A percentile compares a stretch with the other conserved stretches of the same genome.
These are phyloP conservation scores for Eupithecia pulchellata DNA, from an alignment of 2,888 invertebrate species.

Conservation along the genomic window DNA sequence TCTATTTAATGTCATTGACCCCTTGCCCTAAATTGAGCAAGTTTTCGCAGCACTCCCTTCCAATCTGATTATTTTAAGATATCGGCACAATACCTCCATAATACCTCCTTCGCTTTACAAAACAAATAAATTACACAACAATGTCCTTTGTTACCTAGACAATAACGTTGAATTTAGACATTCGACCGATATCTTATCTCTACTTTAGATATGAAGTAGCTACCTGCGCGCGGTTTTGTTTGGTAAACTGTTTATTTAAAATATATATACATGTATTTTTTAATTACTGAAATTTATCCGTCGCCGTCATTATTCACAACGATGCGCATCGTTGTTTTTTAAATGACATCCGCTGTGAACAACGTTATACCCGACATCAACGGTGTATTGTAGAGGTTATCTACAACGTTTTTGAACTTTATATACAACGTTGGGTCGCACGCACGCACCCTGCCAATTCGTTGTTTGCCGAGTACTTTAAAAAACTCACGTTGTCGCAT, in stretches of 20 bases:
- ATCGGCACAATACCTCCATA: background rate
- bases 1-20: background rate
- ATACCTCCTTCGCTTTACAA: slow-evolving; percentile 4
- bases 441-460: too few relatives aligned
- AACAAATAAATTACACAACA: slow-evolving; percentile 1
- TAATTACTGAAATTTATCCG: too few relatives aligned
- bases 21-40: background rate
- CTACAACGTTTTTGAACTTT: too few relatives aligned
- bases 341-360: too few relatives aligned
- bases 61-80: background rate
- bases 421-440: too few relatives aligned
- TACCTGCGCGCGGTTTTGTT: background rate
- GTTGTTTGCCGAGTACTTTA: too few relatives aligned
- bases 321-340: too few relatives aligned
- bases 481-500: too few relatives aligned
- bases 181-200: background rate
- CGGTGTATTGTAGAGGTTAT: too few relatives aligned
- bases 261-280: too few relatives aligned
- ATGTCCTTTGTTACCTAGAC: slow-evolving; percentile 1
- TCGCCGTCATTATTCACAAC: too few relatives aligned
- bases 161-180: background rate
- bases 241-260: background rate
- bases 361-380: too few relatives aligned
- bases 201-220: background rate
- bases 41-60: background rate